A percentile compares a stretch with the other conserved stretches of the same genome.
Conservation (phyloP, 2,888 invertebrate genomes). For the Diarsia dahlii region DNA sequence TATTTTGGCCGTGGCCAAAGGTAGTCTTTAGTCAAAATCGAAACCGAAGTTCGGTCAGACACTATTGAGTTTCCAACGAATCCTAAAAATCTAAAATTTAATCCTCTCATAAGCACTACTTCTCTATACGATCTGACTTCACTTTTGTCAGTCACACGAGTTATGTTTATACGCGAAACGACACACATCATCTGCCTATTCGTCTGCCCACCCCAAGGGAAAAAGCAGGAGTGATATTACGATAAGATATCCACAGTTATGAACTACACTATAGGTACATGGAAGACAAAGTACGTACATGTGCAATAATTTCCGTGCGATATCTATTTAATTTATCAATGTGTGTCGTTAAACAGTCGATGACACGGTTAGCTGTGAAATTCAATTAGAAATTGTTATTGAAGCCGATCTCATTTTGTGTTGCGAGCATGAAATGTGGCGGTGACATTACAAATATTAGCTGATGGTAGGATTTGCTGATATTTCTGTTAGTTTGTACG, state of each 20-base stretch:
- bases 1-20: too few relatives aligned
- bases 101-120: too few relatives aligned
- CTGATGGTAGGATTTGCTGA: constrained; percentile 5
- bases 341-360: constrained; percentile 37
- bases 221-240: neutral
- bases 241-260: constrained; percentile 3
- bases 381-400: constrained; percentile 64
- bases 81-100: too few relatives aligned
- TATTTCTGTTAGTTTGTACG: constrained; percentile 18
- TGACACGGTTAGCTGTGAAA: constrained; percentile 55
- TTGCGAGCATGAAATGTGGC: constrained; percentile 35
- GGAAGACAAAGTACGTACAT: constrained; percentile 1
- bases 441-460: constrained; percentile 18
- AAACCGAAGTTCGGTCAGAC: too few relatives aligned
- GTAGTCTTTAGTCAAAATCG: too few relatives aligned
- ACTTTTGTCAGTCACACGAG: too few relatives aligned
- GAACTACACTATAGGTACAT: constrained; percentile 29
- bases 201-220: neutral
- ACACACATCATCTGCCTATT: too few relatives aligned
- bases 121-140: too few relatives aligned
- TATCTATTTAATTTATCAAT: constrained; percentile 61
- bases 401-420: constrained; percentile 53
- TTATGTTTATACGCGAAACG: neutral
- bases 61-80: too few relatives aligned
- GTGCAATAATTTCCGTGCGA: constrained; percentile 45